Conservation (phyloP, 35 echinoderm and acorn worm genomes). For the Ophioderma brevispina region DNA sequence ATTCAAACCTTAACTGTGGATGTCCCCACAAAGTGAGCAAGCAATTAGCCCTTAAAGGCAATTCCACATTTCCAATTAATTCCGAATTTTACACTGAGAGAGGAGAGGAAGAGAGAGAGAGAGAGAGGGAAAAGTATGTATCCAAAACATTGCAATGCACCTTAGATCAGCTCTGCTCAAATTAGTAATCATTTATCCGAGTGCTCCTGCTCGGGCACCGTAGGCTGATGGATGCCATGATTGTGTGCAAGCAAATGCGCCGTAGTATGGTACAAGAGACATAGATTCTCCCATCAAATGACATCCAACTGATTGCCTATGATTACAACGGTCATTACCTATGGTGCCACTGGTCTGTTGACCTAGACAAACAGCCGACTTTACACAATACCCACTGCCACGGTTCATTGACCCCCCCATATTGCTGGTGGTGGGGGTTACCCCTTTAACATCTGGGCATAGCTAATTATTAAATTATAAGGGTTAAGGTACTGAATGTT, state of each 20-base stretch:
- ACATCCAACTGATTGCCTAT: neutral
- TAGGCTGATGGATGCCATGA: neutral
- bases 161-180: neutral
- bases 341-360: constrained; percentile 2
- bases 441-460: no score
- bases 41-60: no score
- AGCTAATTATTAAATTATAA: no score
- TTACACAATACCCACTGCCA: neutral
- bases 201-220: neutral
- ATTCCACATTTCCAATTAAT: no score
- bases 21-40: no score
- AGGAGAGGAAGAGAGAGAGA: no score
- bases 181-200: neutral
- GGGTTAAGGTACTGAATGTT: no score
- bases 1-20: no score
- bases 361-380: neutral
- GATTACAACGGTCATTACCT: neutral
- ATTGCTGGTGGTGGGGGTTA: no score
- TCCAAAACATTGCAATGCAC: no score
- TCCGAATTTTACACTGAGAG: no score
- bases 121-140: no score
- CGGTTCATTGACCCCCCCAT: neutral
- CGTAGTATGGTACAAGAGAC: neutral
- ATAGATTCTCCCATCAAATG: neutral
- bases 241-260: neutral